These are phyloP conservation scores for Acanthoscelides obtectus DNA, from an alignment of 2,888 invertebrate genomes.

Conservation along the genomic window DNA sequence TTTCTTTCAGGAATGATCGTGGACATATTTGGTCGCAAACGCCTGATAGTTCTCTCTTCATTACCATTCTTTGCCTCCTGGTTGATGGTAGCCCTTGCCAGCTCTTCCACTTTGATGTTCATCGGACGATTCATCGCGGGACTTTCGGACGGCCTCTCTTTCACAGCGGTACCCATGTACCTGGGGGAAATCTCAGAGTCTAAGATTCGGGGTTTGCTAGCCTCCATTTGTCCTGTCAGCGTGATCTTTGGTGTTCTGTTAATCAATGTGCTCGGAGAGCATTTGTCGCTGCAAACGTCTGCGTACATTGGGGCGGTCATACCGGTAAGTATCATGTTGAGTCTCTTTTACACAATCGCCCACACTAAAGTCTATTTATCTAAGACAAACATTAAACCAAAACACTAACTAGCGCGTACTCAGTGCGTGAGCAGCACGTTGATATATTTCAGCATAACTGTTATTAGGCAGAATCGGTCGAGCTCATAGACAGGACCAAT, in stretches of 20 bases:
- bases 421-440: no score
- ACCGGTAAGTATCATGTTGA: constrained; percentile 34
- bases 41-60: constrained; percentile 57
- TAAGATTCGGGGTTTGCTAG: constrained; percentile 54
- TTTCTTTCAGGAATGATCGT: constrained; percentile 49
- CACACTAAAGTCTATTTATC: no score
- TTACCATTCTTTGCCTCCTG: constrained; percentile 60
- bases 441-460: no score
- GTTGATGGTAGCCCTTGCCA: constrained; percentile 58
- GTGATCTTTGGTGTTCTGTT: constrained; percentile 53
- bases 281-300: constrained; percentile 48
- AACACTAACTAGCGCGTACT: no score
- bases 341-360: no score
- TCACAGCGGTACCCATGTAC: constrained; percentile 54
- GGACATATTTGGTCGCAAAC: constrained; percentile 61
- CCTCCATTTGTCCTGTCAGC: constrained; percentile 54
- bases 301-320: constrained; percentile 49
- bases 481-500: no score
- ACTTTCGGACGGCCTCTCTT: constrained; percentile 49
- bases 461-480: no score
- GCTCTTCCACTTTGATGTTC: constrained; percentile 54
- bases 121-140: constrained; percentile 55
- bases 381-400: no score
- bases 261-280: constrained; percentile 48
- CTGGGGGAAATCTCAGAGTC: constrained; percentile 57